phyloP scores from a whole-genome alignment of 2,797 vertebrate genomes.

The Cheirogaleus major region DNA sequence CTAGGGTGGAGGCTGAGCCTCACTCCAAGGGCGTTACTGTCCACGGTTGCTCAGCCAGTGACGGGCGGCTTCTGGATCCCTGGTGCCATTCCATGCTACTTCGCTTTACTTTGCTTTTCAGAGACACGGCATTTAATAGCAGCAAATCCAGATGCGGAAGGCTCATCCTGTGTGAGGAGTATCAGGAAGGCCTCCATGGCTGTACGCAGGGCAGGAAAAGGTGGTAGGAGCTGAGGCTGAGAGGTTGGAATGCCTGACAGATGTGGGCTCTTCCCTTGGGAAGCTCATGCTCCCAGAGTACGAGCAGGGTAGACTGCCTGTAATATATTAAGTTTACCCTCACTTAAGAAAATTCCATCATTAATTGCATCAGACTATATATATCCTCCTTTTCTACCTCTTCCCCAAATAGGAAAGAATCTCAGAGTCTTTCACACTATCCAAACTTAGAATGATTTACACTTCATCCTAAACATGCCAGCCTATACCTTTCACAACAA shows the following conservation, averaged over 20 bases:
- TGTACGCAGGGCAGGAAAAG: background rate
- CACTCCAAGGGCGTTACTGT: background rate
- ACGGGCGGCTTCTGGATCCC: background rate
- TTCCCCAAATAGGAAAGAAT: constrained; percentile 34
- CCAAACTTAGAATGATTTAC: constrained; percentile 62
- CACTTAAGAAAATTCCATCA: constrained; percentile 26
- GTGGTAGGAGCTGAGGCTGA: background rate
- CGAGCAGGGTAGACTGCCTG: background rate
- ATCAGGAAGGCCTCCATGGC: accelerated
- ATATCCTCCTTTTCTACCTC: background rate
- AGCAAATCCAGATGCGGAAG: background rate
- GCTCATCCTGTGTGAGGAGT: background rate
- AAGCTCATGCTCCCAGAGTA: background rate
- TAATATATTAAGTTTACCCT: constrained; percentile 6
- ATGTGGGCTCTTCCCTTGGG: background rate
- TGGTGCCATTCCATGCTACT: too few relatives aligned
- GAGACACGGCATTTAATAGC: background rate
- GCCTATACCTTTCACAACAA: constrained; percentile 61
- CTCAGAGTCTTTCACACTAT: constrained; percentile 63
- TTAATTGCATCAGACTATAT: constrained; percentile 47
- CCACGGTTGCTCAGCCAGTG: background rate
- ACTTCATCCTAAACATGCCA: constrained; percentile 64
- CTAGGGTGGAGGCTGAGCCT: background rate
- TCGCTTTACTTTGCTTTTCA: background rate
- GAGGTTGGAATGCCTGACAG: background rate